A percentile compares a stretch with the other conserved stretches of the same genome.
Evolutionary conservation across 2,888 invertebrate species (phyloP).

Genomic region (Operophtera brumata): DNA sequence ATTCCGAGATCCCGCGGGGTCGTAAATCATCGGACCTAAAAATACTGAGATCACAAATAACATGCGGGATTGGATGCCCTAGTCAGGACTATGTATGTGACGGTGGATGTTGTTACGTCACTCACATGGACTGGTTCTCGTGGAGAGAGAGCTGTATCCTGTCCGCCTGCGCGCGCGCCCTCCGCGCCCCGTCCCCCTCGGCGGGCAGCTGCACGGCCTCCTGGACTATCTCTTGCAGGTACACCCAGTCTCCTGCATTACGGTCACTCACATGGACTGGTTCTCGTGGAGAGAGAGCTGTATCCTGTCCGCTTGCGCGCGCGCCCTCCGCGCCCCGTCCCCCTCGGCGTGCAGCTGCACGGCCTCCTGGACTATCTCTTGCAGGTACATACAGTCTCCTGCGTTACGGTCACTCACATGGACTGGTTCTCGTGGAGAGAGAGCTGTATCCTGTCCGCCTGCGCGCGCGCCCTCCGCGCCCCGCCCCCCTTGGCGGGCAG

Average conservation of each 20-base stretch:
- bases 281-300: conserved; percentile 41
- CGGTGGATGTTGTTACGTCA: no score
- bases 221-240: conserved; percentile 55
- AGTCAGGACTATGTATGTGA: no score
- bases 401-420: conserved; percentile 67
- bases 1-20: no score
- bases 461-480: conserved; percentile 35
- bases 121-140: conserved; percentile 54
- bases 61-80: no score
- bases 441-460: conserved; percentile 48
- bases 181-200: conserved; percentile 52
- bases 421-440: conserved; percentile 39
- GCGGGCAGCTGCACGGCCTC: conserved; percentile 62
- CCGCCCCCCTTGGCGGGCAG: conserved; percentile 60
- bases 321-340: conserved; percentile 48
- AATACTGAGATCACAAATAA: no score
- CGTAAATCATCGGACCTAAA: no score
- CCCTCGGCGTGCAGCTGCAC: conserved; percentile 59
- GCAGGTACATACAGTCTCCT: conserved; percentile 65
- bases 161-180: conserved; percentile 43
- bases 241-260: conserved; percentile 69
- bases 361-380: conserved; percentile 57
- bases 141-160: conserved; percentile 40
- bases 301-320: conserved; percentile 42
- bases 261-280: conserved; percentile 57